Evolutionary conservation across 2,888 invertebrate genomes (phyloP), one percentile per base, ranked within the genome.

Genomic region (Penaeus monodon): DNA sequence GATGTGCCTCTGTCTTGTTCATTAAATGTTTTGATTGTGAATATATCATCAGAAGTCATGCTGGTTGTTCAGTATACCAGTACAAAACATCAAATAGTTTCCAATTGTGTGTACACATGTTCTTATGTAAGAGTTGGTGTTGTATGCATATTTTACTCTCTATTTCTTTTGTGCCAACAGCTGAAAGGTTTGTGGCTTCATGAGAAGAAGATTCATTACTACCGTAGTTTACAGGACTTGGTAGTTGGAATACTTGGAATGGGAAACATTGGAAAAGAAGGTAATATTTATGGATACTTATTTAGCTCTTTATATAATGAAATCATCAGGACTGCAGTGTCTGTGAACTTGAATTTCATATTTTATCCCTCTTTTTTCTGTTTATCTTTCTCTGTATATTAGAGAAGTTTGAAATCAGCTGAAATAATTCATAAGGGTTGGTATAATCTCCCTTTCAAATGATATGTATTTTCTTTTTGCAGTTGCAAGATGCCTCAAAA

Each of bases 241-340:
- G 93, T 93, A 4, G 91, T 94, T 89, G 94, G 94, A 14, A 92
- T 94, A 86, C 91, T 94, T 64, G 94, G 94, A 24, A 90, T 93
- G 49, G 94, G 94, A 73, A 92, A 92, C 79, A 94, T 94, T 89
- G 94, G 94, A 68, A 86, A 86, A 68, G 86, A 86, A 76, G 86
- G 86, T 83, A 29, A 82, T 77, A 24, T 33, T 68, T 14, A n/a
- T 29, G 14, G 6, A 22, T 24, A 68, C 24, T 24, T 68, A 68
- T 27, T 4, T 27, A 68, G 7, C 68, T 14, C 68, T n/a, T 68
- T 22, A 2, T 57, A 12, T 14, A 57, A 57, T 17, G 1, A 20
- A 12, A 57, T 57, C 3, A 57, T 57, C 17, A 20, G 2, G 17
- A 57, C 4, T 57, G 14, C 57, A 57, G 57, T 57, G 17, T 57